Evolutionary conservation across 1,140 invertebrate genomes (phyloP).

Genomic region (Leptinotarsa defecta): DNA sequence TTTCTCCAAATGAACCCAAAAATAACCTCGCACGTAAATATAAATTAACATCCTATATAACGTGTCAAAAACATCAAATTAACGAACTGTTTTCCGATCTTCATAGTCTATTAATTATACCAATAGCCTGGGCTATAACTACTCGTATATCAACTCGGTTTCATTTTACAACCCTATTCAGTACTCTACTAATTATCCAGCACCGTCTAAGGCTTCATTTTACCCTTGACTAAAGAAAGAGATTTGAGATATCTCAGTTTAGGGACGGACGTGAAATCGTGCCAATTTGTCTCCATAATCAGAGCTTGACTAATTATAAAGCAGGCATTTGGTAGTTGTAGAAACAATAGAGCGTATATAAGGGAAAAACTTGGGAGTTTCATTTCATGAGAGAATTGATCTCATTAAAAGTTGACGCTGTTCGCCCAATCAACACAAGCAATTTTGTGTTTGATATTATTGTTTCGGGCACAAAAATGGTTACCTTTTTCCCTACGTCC

Average conservation of each 20-base stretch:
- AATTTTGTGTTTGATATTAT: too few relatives aligned
- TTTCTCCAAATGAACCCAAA: too few relatives aligned
- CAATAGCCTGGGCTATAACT: background rate
- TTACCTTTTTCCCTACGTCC: too few relatives aligned
- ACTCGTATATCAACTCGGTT: background rate
- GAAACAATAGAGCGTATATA: background rate
- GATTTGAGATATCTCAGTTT: background rate
- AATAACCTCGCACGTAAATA: too few relatives aligned
- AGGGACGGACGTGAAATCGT: background rate
- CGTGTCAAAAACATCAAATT: too few relatives aligned
- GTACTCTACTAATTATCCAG: background rate
- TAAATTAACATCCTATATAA: too few relatives aligned
- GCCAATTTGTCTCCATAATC: background rate
- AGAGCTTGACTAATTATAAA: background rate
- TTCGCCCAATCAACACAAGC: too few relatives aligned
- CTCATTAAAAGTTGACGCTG: too few relatives aligned
- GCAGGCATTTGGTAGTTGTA: background rate
- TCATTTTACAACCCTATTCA: background rate
- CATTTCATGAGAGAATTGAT: too few relatives aligned
- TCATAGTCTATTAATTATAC: background rate
- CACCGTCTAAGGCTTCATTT: conserved; percentile 5
- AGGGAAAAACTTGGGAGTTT: too few relatives aligned
- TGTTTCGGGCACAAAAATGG: too few relatives aligned
- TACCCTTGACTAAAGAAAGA: background rate
- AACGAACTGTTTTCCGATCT: background rate